These are phyloP conservation scores for Drosophila sturtevanti DNA, from an alignment of 1,140 invertebrate species.

Conservation along the genomic window DNA sequence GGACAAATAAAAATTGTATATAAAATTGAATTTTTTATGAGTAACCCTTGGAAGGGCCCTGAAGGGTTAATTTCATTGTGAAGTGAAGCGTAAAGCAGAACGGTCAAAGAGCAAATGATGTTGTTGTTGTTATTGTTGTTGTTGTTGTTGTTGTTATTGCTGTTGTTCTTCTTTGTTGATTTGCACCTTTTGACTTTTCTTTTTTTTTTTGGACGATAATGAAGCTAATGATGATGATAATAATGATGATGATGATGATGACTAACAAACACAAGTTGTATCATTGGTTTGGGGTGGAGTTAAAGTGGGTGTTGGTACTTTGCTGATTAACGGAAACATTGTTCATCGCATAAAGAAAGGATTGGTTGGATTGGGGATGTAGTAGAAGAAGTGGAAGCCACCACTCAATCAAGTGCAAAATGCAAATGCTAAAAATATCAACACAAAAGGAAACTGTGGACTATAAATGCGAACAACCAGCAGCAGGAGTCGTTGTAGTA, in stretches of 20 bases:
- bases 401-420: slow-evolving; percentile 74
- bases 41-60: slow-evolving; percentile 45
- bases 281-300: neutral
- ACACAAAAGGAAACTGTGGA: slow-evolving; percentile 65
- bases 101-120: slow-evolving; percentile 56
- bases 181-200: slow-evolving; percentile 70
- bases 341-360: slow-evolving; percentile 37
- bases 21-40: slow-evolving; percentile 82
- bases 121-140: slow-evolving; percentile 3
- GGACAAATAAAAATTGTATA: slow-evolving; percentile 75
- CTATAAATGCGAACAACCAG: slow-evolving; percentile 54
- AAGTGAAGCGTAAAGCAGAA: slow-evolving; percentile 48
- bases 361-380: neutral
- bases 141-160: too few species aligned
- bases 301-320: neutral
- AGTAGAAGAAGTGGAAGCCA: neutral
- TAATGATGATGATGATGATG: slow-evolving; percentile 3
- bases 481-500: slow-evolving; percentile 42
- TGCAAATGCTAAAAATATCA: slow-evolving; percentile 76
- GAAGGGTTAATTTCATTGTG: slow-evolving; percentile 67
- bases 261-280: slow-evolving; percentile 18
- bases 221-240: slow-evolving; percentile 1
- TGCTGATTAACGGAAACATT: slow-evolving; percentile 77
- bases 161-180: slow-evolving; percentile 67
- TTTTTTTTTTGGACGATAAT: neutral